Evolutionary conservation across 2,113 vertebrate genomes (phyloP), one percentile per base, ranked within the genome.

Genomic region (Sapayoa aenigma): DNA sequence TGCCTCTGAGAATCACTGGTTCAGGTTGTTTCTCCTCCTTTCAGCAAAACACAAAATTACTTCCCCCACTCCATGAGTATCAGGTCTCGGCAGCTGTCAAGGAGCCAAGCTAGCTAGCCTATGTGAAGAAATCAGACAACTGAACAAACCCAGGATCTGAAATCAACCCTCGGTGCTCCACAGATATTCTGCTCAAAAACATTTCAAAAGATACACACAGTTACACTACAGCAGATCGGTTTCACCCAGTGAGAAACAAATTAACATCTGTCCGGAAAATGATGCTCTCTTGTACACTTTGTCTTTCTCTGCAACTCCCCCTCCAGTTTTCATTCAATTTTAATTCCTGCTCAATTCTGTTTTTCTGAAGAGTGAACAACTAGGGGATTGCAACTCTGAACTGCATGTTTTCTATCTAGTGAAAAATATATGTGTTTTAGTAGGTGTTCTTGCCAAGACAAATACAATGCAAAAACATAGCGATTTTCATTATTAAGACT

Each of bases 261-360:
- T 96, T 94, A 97, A 95, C 90, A 96, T 96, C 93, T 95, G 72
- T 91, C 65, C 84, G 80, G 86, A 97, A 97, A 91, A 75, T 63
- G 55, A 82, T 85, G 67, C 93, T 96, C 69, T 92, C 82, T 89
- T 96, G 75, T 87, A 47, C 50, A 94, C 81, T 97, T 95, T 86
- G 88, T 94, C 93, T 92, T 97, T 84, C 67, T 87, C 67, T 92
- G 53, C 39, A 89, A 87, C 62, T 89, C 90, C 83, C 80, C 59
- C 82, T 92, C 16, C 81, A 76, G 79, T 81, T 92, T 92, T 94
- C 76, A 89, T 93, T 93, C 94, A 96, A 95, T 94, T 97, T 95
- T 96, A 97, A 97, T 97, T 97, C 77, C 65, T 95, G 63, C 58
- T 62, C 82, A 88, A 24, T 92, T 94, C 81, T 83, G 9, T 25